Conservation (phyloP, 1,140 invertebrate genomes). For the Caerostris extrusa region DNA sequence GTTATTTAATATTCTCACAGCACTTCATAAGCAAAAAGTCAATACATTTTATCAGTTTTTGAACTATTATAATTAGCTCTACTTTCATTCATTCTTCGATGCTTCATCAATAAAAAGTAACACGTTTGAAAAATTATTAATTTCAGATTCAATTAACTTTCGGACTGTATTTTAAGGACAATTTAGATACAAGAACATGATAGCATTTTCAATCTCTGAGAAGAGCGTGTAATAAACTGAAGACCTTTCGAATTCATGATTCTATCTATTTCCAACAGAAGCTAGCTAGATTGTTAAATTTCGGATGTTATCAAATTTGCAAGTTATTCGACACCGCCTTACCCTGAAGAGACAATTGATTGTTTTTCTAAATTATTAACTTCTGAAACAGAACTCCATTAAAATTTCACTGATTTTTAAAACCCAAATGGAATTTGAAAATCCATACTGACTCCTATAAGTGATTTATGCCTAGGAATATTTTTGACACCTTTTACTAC, state of each 20-base stretch:
- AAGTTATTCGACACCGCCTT: constrained; percentile 12
- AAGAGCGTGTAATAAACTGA: not conserved
- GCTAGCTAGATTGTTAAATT: not conserved
- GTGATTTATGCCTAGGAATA: constrained; percentile 49
- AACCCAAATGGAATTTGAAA: not conserved
- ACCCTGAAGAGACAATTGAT: not conserved
- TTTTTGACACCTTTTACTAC: constrained; percentile 55
- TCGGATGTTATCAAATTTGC: not conserved
- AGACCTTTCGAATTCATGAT: constrained; percentile 13
- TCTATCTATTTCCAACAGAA: not conserved
- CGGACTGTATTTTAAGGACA: not conserved
- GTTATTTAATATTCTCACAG: too few species aligned
- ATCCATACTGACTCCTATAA: not conserved
- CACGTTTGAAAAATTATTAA: too few species aligned
- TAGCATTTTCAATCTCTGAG: not conserved
- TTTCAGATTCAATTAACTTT: not conserved
- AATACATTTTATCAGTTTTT: too few species aligned
- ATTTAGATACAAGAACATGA: not conserved
- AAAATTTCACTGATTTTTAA: constrained; percentile 1
- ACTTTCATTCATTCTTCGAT: too few species aligned
- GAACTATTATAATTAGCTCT: too few species aligned
- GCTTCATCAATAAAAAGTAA: too few species aligned
- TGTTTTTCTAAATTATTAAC: constrained; percentile 5
- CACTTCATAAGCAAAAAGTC: too few species aligned
- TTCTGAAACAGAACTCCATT: not conserved